These are phyloP conservation scores for Zophobas atratus DNA, from an alignment of 1,140 invertebrate genomes.

Conservation along the genomic window DNA sequence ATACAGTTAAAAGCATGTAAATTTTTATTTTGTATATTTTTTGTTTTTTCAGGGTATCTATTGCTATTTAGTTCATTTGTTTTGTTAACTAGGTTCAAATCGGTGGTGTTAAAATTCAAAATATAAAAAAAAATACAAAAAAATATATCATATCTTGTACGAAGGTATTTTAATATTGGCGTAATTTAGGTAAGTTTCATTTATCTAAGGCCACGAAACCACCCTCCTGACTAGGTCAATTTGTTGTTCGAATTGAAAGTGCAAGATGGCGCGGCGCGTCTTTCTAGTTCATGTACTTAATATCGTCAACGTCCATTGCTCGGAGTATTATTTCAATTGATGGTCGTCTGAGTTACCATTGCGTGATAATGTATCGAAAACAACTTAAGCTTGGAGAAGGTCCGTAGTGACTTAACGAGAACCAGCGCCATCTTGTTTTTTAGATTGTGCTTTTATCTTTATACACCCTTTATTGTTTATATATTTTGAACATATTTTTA, in stretches of 20 bases:
- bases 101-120: not conserved
- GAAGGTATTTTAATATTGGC: constrained; percentile 14
- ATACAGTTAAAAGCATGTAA: not conserved
- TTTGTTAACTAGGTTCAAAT: not conserved
- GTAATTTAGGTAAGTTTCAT: constrained; percentile 1
- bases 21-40: constrained; percentile 4
- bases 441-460: no score
- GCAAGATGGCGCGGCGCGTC: not conserved
- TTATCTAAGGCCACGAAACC: not conserved
- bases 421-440: no score
- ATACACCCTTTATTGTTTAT: no score
- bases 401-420: no score
- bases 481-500: no score
- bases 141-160: not conserved
- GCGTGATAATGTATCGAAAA: not conserved
- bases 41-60: constrained; percentile 1
- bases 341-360: not conserved
- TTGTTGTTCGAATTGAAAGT: no score
- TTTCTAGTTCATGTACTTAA: no score
- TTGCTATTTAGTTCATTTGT: not conserved
- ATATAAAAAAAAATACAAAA: not conserved
- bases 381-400: no score
- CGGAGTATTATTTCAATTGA: not conserved
- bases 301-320: no score
- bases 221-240: not conserved